Percentiles rank a stretch among this genome's conserved stretches.
Evolutionary conservation across 2,888 invertebrate species (phyloP).

Genomic region (Pseudococcus viburni): DNA sequence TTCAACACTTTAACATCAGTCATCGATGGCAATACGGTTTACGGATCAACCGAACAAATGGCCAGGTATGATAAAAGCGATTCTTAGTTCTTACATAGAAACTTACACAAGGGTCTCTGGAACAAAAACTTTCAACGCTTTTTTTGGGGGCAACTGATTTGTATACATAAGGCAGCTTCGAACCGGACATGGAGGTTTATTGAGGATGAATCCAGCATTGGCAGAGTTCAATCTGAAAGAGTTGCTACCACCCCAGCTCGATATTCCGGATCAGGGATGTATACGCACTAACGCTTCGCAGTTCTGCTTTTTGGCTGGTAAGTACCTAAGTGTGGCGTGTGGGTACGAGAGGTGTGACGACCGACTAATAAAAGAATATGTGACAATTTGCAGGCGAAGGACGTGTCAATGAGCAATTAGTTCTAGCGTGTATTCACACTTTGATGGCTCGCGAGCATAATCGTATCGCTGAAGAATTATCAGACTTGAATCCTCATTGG

Average conservation of each 20-base stretch:
- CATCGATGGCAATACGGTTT: slow-evolving; percentile 91
- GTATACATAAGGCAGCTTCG: slow-evolving; percentile 73
- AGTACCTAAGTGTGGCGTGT: slow-evolving; percentile 69
- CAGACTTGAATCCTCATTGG: slow-evolving; percentile 91
- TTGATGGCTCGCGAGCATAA: slow-evolving; percentile 93
- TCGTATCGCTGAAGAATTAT: slow-evolving; percentile 82
- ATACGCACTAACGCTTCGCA: slow-evolving; percentile 90
- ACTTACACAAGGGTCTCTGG: not conserved
- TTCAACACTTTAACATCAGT: slow-evolving; percentile 90
- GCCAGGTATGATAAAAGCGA: slow-evolving; percentile 75
- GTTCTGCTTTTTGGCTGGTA: slow-evolving; percentile 94
- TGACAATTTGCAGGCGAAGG: slow-evolving; percentile 80
- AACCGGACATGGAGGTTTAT: slow-evolving; percentile 84
- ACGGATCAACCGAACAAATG: slow-evolving; percentile 87
- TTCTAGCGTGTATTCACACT: slow-evolving; percentile 92
- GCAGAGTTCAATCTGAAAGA: slow-evolving; percentile 90
- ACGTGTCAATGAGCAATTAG: slow-evolving; percentile 91
- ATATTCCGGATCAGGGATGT: slow-evolving; percentile 94
- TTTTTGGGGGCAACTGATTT: not conserved
- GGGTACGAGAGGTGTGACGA: not conserved
- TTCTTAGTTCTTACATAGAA: not conserved
- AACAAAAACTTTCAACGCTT: not conserved
- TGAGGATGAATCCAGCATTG: slow-evolving; percentile 92
- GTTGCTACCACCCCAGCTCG: slow-evolving; percentile 87
- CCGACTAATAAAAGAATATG: not conserved